Evolutionary conservation across 2,113 vertebrate genomes (phyloP), one percentile per base, ranked within the genome.

Genomic region (Chloroceryle aenea): DNA sequence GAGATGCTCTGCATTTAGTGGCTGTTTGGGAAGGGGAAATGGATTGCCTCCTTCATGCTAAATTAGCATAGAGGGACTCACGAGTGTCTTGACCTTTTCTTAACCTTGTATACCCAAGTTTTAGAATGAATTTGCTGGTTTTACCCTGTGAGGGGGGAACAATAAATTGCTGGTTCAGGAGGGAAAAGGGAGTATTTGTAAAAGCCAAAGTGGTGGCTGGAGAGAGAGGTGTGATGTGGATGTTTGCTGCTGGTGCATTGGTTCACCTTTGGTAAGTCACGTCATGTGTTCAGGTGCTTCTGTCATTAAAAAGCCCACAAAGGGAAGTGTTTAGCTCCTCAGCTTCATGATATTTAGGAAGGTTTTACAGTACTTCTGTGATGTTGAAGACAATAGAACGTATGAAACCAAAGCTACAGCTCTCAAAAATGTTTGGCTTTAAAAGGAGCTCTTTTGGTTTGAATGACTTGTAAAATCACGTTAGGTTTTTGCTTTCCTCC

Each of bases 51-150:
- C 43, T 90, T 92, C 90, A 52, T 89, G 82, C 63, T 93, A 93
- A 96, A 93, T 96, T 93, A 97, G 53, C 79, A 92, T 69, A 73
- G 56, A 92, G 43, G 71, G 61, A 88, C 79, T 87, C 30, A 5
- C 10, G 40, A 74, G 59, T 77, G 71, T 94, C 93, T 80, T 89
- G 95, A 85, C 92, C 89, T 93, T 93, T 96, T 89, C 40, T 93
- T 97, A 92, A 96, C 94, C 91, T 95, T 90, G 53, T 74, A 64
- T 58, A 66, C 62, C 52, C 0, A 0, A 94, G 58, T 59, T 90
- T 85, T 95, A 78, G 82, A 85, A 90, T 50, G 81, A 93, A 93
- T 53, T 92, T 85, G 26, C 55, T 77, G 45, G 5, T 74, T 92
- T 93, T 86, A 68, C 38, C 6, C 12, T 9, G 0, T 32, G 47